These are phyloP conservation scores for Mobula hypostoma DNA, from an alignment of 2,113 vertebrate genomes.

Conservation along the genomic window DNA sequence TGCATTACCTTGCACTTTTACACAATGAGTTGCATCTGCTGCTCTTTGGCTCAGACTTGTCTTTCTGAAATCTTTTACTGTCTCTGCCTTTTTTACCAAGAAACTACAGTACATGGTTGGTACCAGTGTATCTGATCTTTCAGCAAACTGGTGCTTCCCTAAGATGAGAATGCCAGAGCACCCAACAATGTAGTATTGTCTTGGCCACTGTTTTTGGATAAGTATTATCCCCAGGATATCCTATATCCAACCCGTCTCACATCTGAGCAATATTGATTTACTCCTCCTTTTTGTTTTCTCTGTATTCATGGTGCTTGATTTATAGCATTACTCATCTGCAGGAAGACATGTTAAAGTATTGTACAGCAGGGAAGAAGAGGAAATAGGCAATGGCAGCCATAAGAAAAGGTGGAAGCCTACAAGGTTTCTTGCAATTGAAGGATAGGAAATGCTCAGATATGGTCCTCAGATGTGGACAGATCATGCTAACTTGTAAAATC, in stretches of 20 bases:
- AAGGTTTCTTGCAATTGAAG: background rate
- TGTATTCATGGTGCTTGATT: background rate
- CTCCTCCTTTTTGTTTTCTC: background rate
- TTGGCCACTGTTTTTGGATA: no score
- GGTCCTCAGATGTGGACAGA: background rate
- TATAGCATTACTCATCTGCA: background rate
- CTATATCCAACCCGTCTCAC: background rate
- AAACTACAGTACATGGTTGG: background rate
- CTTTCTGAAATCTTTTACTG: background rate
- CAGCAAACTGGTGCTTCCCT: background rate
- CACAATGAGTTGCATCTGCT: background rate
- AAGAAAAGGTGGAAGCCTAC: background rate
- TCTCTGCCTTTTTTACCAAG: background rate
- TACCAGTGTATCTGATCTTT: background rate
- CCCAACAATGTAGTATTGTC: background rate
- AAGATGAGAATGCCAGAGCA: background rate
- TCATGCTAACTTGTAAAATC: background rate
- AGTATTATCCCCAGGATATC: background rate
- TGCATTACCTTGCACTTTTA: background rate
- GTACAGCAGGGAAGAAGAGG: background rate
- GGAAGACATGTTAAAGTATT: background rate
- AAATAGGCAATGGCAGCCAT: background rate
- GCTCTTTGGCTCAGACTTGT: background rate
- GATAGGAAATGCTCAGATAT: background rate
- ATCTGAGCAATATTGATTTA: background rate